Evolutionary conservation across 2,113 vertebrate species (phyloP), one percentile per base, ranked within the genome.

Genomic region (Rhodinocichla rosea): DNA sequence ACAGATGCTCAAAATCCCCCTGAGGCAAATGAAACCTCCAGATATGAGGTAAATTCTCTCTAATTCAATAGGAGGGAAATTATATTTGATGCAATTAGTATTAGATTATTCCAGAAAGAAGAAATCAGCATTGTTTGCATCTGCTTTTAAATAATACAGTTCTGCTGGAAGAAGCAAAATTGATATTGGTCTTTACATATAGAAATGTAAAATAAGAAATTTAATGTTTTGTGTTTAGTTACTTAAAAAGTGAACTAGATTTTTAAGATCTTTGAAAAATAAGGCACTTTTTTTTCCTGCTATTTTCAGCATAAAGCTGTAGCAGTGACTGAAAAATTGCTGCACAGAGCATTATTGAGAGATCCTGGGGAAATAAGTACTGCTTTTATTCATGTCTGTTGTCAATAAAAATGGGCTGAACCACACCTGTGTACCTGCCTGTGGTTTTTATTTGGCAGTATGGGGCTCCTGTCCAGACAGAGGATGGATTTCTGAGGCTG

Each of bases 381-480:
- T 74, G 14, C n/a, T 67, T 84, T 62, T 81, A 13, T 20, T 50
- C 8, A 2, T 45, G 21, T 39, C 63, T 88, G 13, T 15, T 73
- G 15, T 78, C 62, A 49, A 23, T 87, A 28, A 26, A 90, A 79
- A 28, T 77, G 30, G 60, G 32, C 27, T 56, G 39, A 28, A 67
- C 22, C n/a, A 20, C 20, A 24, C 15, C 14, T 60, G 6, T 14
- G 13, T 15, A 9, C 21, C 42, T 39, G n/a, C 83, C 26, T 81
- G 1, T 40, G 8, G 70, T 35, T 85, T 96, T 91, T 96, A 7
- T 83, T 95, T 96, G 93, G 49, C 98, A 99, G 99, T 99, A 97
- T 64, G 99, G 98, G 6, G 98, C 94, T 67, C 97, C 97, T 37
- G 90, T 99, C 40, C 96, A 95, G 95, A 98, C 96, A 75, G 82